A percentile compares a stretch with the other conserved stretches of the same genome.
Conservation (phyloP, 2,113 vertebrate genomes). For the Cynoglossus semilaevis region DNA sequence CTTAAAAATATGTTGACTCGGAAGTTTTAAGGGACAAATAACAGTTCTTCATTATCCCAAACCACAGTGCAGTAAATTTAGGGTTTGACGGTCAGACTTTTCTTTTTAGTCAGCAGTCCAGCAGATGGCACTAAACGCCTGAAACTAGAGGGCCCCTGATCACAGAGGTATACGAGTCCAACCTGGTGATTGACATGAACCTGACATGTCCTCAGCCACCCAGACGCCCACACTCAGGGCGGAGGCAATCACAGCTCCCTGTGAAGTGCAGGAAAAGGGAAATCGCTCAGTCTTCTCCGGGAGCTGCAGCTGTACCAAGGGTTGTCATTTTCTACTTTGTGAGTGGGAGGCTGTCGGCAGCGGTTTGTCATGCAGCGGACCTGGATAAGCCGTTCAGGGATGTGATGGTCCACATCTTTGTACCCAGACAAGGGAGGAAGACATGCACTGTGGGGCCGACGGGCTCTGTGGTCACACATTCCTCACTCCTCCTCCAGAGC, state of each 20-base stretch:
- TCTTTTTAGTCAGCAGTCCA: conserved; percentile 16
- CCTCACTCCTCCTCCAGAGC: conserved; percentile 71
- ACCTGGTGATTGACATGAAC: conserved; percentile 58
- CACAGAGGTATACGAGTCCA: conserved; percentile 67
- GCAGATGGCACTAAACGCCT: conserved; percentile 57
- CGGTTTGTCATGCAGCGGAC: conserved; percentile 71
- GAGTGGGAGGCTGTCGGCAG: conserved; percentile 75
- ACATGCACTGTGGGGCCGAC: conserved; percentile 58
- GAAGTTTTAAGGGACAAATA: too few species aligned
- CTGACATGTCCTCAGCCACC: conserved; percentile 59
- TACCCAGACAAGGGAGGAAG: conserved; percentile 64
- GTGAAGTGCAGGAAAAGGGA: conserved; percentile 51
- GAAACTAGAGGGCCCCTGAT: conserved; percentile 62
- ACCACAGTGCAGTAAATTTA: too few species aligned
- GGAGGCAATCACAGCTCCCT: conserved; percentile 63
- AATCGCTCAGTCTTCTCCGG: conserved; percentile 54
- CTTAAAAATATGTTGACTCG: too few species aligned
- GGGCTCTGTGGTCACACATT: conserved; percentile 75
- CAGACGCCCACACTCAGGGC: conserved; percentile 68
- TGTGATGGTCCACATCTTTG: conserved; percentile 61
- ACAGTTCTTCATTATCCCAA: too few species aligned
- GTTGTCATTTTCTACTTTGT: conserved; percentile 75
- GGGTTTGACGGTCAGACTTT: too few species aligned
- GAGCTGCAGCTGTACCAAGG: conserved; percentile 49
- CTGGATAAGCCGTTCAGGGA: conserved; percentile 59